Evolutionary conservation across 2,888 invertebrate species (phyloP), one percentile per base, ranked within the genome.

Genomic region (Drosophila setosimentum): DNA sequence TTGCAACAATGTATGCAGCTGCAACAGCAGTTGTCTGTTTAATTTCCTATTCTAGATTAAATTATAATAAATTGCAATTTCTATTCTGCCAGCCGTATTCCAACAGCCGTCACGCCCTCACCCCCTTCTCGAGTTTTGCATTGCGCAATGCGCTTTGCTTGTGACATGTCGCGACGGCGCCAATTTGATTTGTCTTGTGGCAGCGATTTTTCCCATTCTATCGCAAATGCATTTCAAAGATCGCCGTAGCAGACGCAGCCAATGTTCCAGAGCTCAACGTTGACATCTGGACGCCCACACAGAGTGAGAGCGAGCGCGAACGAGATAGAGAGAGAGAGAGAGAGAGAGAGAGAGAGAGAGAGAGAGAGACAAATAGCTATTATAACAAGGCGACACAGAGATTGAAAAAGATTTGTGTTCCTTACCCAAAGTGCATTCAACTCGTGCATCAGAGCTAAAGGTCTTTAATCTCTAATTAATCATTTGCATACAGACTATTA

Each of bases 41-140:
- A 70, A 86, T 86, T 89, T 85, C 74, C 90, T 88, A 89, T 86
- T 90, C 85, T 76, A 87, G 85, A 87, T 90, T 87, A 87, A 89
- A 87, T 87, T 87, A 87, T 89, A 87, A 87, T 87, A 90, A 87
- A 87, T 87, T 89, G 85, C 89, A 87, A 76, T 76, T 80, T 79
- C 77, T 73, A 74, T 58, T 57, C 53, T 37, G 30, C 16, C 33
- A 27, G 16, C 30, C 27, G 16, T 8, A 11, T 42, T n/a, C 10
- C 40, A 33, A 33, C 33, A 2, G 21, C 48, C 21, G 35, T 8
- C 30, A 16, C 37, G 7, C 8, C 18, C 18, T 6, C 18, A 4
- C 24, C 24, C 27, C 30, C n/a, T 5, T 6, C 32, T 42, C 27
- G 16, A 8, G 42, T 45, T 30, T 40, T 51, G 42, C 55, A 70